These are phyloP conservation scores for Actinia tenebrosa DNA, from an alignment of 64 coral and sea anemone genomes.

Conservation along the genomic window DNA sequence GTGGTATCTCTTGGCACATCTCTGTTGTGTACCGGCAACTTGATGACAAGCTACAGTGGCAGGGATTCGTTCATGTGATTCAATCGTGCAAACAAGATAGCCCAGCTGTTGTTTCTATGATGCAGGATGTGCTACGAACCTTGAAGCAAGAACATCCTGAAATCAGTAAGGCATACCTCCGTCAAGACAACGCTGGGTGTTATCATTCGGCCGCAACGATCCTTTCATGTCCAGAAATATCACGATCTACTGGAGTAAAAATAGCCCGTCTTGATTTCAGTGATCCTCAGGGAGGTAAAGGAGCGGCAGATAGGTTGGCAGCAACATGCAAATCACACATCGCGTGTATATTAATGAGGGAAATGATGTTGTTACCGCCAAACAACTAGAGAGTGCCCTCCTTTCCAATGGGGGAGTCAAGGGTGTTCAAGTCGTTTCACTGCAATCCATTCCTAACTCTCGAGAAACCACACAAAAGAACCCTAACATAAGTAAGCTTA, in stretches of 20 bases:
- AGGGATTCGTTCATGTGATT: slow-evolving; percentile 24
- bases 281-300: slow-evolving; percentile 13
- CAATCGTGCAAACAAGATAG: neutral
- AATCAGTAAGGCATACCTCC: neutral
- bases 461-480: neutral
- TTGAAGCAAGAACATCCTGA: neutral
- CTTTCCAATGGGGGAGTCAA: neutral
- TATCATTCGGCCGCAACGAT: neutral
- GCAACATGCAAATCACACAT: neutral
- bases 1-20: slow-evolving; percentile 18
- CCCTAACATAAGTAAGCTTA: slow-evolving; percentile 3
- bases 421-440: neutral
- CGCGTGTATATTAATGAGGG: slow-evolving; percentile 12
- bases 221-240: neutral
- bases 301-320: no score
- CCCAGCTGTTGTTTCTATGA: slow-evolving; percentile 20
- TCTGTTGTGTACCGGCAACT: slow-evolving; percentile 1
- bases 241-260: neutral
- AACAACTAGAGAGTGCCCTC: slow-evolving; percentile 11
- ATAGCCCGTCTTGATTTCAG: neutral
- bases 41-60: neutral
- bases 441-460: neutral
- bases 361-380: slow-evolving; percentile 1
- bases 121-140: slow-evolving; percentile 2
- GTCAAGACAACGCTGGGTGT: slow-evolving; percentile 22